These are phyloP conservation scores for Macrochelys suwanniensis DNA, from an alignment of 2,797 vertebrate species.

Conservation along the genomic window DNA sequence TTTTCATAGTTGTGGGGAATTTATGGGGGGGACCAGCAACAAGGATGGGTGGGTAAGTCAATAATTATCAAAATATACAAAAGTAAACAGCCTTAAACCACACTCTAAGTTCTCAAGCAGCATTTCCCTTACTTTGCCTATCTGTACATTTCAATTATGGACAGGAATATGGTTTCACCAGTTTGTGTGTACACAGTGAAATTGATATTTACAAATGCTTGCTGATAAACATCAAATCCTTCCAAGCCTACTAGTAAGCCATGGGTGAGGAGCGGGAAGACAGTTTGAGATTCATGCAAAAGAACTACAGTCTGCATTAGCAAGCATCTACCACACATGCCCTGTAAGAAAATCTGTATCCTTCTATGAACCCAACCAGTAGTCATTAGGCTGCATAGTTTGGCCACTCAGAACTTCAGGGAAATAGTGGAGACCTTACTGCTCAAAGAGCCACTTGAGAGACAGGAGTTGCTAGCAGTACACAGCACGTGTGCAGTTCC, in stretches of 20 bases:
- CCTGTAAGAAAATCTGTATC: neutral
- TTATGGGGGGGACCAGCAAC: neutral
- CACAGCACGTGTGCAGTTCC: rapidly evolving
- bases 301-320: rapidly evolving
- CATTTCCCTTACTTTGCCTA: neutral
- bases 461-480: neutral
- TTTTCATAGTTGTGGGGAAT: neutral
- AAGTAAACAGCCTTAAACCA: neutral
- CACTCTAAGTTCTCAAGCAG: neutral
- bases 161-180: too few species aligned
- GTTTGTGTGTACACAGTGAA: neutral
- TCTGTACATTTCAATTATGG: too few species aligned
- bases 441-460: neutral
- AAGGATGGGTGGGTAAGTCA: neutral
- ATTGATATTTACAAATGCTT: neutral
- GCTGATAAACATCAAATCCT: neutral
- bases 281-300: neutral
- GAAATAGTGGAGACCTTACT: neutral
- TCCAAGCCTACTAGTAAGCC: neutral
- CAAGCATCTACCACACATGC: neutral
- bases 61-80: neutral
- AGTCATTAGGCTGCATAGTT: rapidly evolving
- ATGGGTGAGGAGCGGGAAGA: neutral
- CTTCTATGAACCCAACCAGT: neutral
- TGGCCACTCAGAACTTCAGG: neutral